Conservation (phyloP, 2,888 invertebrate genomes). For the Entomobrya proxima region DNA sequence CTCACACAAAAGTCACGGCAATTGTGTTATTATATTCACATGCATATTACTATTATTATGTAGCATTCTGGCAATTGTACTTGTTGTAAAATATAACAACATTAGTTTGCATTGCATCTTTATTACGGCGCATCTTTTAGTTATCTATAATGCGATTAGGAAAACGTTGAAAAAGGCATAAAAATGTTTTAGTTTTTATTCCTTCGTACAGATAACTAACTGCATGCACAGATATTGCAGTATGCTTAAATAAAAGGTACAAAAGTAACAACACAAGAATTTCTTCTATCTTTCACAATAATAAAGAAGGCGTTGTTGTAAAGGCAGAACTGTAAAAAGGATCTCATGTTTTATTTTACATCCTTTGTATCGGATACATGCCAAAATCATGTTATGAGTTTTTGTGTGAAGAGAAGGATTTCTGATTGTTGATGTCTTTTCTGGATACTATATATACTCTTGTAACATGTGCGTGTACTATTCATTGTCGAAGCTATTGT, state of each 20-base stretch:
- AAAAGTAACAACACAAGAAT: background rate
- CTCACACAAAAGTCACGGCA: constrained; percentile 3
- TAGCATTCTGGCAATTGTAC: background rate
- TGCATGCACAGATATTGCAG: background rate
- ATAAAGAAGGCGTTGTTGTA: background rate
- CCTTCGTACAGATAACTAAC: background rate
- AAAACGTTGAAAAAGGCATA: background rate
- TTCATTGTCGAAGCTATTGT: background rate
- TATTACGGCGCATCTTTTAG: constrained; percentile 9
- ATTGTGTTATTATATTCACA: constrained; percentile 8
- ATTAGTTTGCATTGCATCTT: constrained; percentile 13
- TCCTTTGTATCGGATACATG: constrained; percentile 40
- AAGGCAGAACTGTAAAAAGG: background rate
- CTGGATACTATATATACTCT: background rate
- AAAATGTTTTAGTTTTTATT: background rate
- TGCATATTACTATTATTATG: background rate
- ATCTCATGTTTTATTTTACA: background rate
- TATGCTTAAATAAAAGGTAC: constrained; percentile 2
- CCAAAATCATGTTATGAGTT: constrained; percentile 37
- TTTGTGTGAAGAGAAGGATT: background rate
- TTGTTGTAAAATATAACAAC: background rate
- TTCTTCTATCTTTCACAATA: background rate
- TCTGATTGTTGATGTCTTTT: background rate
- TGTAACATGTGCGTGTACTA: no score
- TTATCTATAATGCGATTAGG: background rate